These are phyloP conservation scores for Circaetus cinerascens DNA, from an alignment of 2,113 vertebrate genomes.

Conservation along the genomic window DNA sequence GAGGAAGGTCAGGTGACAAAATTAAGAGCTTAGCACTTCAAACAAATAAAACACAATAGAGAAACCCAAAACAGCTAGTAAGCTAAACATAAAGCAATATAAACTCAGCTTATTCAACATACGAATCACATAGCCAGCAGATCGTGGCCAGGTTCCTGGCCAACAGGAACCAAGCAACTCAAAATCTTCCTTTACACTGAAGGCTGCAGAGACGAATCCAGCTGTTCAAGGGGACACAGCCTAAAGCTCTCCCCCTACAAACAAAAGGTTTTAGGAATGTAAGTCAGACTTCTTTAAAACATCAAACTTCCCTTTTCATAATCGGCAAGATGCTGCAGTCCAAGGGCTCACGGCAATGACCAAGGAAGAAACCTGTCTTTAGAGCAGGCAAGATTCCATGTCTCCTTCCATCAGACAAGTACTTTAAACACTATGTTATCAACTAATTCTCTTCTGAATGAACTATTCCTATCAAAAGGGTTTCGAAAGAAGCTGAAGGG, in stretches of 20 bases:
- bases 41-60: not conserved
- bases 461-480: not conserved
- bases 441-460: not conserved
- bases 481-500: not conserved
- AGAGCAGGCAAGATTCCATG: not conserved
- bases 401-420: not conserved
- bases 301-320: not conserved
- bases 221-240: accelerated
- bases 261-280: not conserved
- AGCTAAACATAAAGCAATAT: not conserved
- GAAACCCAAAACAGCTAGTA: not conserved
- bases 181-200: not conserved
- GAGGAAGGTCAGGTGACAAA: not conserved
- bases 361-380: not conserved
- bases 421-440: not conserved
- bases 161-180: not conserved
- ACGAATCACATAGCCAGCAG: not conserved
- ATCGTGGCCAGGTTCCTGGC: not conserved
- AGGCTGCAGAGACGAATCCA: not conserved
- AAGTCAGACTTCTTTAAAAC: not conserved
- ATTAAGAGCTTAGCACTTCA: not conserved
- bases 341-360: not conserved
- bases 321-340: not conserved
- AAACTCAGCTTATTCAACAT: not conserved
- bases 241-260: not conserved